Base-by-base conservation (phyloP, 2,888 invertebrate species). In the Epirrhoe alternata region DNA sequence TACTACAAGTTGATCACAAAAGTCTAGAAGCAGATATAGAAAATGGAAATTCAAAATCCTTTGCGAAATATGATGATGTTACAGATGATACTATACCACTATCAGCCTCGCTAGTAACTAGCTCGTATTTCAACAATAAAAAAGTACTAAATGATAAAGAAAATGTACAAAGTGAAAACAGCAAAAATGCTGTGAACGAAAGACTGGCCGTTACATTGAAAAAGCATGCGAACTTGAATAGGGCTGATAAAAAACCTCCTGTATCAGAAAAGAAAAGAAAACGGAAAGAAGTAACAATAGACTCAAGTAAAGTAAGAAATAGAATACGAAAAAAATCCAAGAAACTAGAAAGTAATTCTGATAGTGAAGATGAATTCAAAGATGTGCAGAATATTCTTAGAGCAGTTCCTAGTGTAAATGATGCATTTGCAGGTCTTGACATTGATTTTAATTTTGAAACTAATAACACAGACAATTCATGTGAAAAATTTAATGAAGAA, bases 351-450 rank as follows among this genome's bases (percentile, higher is more conserved):
- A 71, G 78, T 64, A 51, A 56, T 61, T 63, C 59, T 7, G 81
- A 79, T 70, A 82, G 84, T 53, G 63, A 71, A 69, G 80, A 81
- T 67, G 77, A 78, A 42, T 65, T 66, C 49, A 62, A 24, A 31
- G 74, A 55, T 61, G 68, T 33, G 51, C 64, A 64, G 16, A 75
- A 70, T 51, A 68, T 86, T 31, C 76, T 93, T 45, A 87, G 93
- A 70, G 87, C 82, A 69, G 83, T 93, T 5, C 93, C 93, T 0
- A 93, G 93, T 83, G 93, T 93, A 0, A 90, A 94, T 81, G 92
- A 93, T 77, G 82, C 83, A 24, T 92, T 88, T 67, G 78, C 82
- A 45, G 85, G 88, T 69, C 80, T 92, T 67, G 86, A 83, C 51
- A 86, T 92, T 42, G 82, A 90, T 76, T 86, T 92, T 17, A 82